Evolutionary conservation across 1,140 invertebrate species (phyloP).

Genomic region (Drosophila littoralis): DNA sequence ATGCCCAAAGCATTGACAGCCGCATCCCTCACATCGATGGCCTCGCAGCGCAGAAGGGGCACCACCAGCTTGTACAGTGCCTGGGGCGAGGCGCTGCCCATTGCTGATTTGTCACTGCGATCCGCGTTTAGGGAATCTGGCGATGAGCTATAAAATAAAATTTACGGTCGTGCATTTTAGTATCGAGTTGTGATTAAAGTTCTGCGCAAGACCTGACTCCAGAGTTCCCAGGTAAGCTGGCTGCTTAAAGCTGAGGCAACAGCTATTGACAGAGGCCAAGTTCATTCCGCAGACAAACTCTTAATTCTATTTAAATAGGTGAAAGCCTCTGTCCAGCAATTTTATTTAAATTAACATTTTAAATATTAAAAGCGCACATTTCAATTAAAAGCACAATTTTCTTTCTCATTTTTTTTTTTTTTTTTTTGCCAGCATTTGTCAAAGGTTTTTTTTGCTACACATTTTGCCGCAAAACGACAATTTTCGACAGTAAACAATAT

Average conservation of each 20-base stretch:
- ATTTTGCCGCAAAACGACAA: neutral
- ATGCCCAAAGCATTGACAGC: slow-evolving; percentile 96
- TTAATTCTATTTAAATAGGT: slow-evolving; percentile 32
- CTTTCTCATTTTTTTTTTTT: slow-evolving; percentile 9
- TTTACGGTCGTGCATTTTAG: slow-evolving; percentile 70
- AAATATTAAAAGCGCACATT: slow-evolving; percentile 68
- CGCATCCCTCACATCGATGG: slow-evolving; percentile 95
- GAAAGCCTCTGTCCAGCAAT: slow-evolving; percentile 2
- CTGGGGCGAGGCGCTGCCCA: slow-evolving; percentile 89
- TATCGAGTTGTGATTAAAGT: slow-evolving; percentile 27
- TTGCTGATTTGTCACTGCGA: slow-evolving; percentile 88
- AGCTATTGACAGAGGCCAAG: slow-evolving; percentile 14
- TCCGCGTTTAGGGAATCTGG: slow-evolving; percentile 93
- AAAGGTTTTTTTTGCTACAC: too few relatives aligned
- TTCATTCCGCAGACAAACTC: slow-evolving; percentile 6
- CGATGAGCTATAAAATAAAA: slow-evolving; percentile 88
- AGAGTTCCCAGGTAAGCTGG: neutral
- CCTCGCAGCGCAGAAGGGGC: slow-evolving; percentile 95
- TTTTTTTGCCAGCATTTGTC: neutral
- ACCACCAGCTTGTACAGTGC: slow-evolving; percentile 96
- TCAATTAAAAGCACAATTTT: slow-evolving; percentile 65
- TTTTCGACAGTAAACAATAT: slow-evolving; percentile 50
- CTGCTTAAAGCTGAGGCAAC: slow-evolving; percentile 3
- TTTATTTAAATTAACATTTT: slow-evolving; percentile 64
- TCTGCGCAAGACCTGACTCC: neutral